Percentiles rank a stretch among this genome's conserved stretches.
phyloP scores from a whole-genome alignment of 1,140 invertebrate species.

The Rhagoletis zephyria region DNA sequence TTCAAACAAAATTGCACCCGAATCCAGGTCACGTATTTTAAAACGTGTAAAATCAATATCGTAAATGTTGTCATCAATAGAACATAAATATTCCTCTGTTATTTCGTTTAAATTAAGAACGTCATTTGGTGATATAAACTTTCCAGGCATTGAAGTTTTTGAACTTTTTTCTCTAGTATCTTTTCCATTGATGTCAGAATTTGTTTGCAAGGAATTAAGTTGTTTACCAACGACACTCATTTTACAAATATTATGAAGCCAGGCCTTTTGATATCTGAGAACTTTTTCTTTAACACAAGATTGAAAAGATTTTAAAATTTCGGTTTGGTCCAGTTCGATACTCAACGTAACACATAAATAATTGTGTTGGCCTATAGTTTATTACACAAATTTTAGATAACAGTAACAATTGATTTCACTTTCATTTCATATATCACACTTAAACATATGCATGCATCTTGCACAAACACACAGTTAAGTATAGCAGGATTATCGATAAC shows the following conservation, averaged over 20 bases:
- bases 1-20: slow-evolving; percentile 94
- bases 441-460: slow-evolving; percentile 4
- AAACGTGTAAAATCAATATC: slow-evolving; percentile 98
- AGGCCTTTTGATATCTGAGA: background rate
- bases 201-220: slow-evolving; percentile 51
- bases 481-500: background rate
- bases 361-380: background rate
- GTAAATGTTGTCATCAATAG: slow-evolving; percentile 95
- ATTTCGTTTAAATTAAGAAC: slow-evolving; percentile 78
- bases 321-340: too few relatives aligned
- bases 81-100: slow-evolving; percentile 88
- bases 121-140: slow-evolving; percentile 77
- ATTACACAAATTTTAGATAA: slow-evolving; percentile 2
- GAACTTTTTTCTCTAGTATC: slow-evolving; percentile 29
- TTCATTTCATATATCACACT: slow-evolving; percentile 6
- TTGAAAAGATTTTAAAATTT: background rate
- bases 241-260: slow-evolving; percentile 1
- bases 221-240: slow-evolving; percentile 58
- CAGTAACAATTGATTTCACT: slow-evolving; percentile 1
- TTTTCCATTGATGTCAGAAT: background rate
- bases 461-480: background rate
- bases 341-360: background rate
- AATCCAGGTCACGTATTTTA: slow-evolving; percentile 96
- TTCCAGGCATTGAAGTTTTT: slow-evolving; percentile 20
- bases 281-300: background rate